Evolutionary conservation across 2,888 invertebrate genomes (phyloP).

Genomic region (Leptinotarsa haldemani): DNA sequence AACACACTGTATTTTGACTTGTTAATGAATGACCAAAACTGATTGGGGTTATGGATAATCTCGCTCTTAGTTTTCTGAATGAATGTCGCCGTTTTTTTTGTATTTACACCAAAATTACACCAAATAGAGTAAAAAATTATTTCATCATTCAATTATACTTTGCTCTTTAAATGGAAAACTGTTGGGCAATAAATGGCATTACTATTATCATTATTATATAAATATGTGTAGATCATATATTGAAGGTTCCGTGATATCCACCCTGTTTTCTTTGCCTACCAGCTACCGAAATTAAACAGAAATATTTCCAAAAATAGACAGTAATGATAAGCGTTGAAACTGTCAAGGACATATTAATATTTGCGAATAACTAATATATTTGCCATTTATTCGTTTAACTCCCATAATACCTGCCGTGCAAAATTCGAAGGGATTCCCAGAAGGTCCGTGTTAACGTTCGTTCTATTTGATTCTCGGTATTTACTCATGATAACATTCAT

Average conservation of each 20-base stretch:
- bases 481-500: constrained; percentile 9
- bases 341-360: neutral
- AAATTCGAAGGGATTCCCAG: constrained; percentile 1
- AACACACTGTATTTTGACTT: no score
- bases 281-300: neutral
- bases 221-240: neutral
- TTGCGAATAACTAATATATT: neutral
- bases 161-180: no score
- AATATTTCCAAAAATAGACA: constrained; percentile 1
- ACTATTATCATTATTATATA: no score
- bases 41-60: no score
- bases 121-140: no score
- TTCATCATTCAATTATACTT: no score
- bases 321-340: neutral
- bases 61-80: no score
- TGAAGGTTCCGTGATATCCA: neutral
- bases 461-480: constrained; percentile 9
- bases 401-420: neutral
- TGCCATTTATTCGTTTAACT: neutral
- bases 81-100: no score
- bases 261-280: neutral
- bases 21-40: no score
- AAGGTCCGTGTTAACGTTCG: neutral
- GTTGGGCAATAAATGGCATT: no score
- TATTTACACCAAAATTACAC: no score